A percentile compares a stretch with the other conserved stretches of the same genome.
These are phyloP conservation scores for Psilopogon haemacephalus DNA, from an alignment of 2,113 vertebrate species.

Conservation along the genomic window DNA sequence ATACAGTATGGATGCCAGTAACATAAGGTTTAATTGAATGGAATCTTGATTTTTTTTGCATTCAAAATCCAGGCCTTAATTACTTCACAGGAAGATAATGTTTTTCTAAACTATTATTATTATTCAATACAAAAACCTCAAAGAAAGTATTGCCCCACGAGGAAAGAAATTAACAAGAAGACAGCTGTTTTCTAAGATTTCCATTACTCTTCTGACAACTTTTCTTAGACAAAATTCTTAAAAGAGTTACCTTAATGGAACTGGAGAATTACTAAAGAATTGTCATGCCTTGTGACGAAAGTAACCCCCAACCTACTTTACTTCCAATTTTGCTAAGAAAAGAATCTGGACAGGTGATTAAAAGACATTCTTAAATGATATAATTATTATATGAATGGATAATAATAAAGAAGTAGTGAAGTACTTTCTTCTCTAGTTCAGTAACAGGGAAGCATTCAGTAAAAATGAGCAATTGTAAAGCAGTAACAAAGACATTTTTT, in stretches of 20 bases:
- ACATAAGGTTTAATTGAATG: background rate
- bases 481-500: background rate
- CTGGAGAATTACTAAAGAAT: background rate
- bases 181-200: background rate
- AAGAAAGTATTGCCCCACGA: background rate
- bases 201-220: background rate
- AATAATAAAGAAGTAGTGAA: background rate
- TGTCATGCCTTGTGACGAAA: background rate
- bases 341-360: background rate
- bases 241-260: background rate
- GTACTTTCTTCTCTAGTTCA: background rate
- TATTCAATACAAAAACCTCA: background rate
- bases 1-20: background rate
- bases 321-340: background rate
- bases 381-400: background rate
- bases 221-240: background rate
- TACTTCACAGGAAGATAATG: background rate
- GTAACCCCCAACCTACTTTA: background rate
- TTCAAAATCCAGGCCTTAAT: background rate
- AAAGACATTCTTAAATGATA: background rate
- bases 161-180: background rate
- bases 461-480: conserved; percentile 4
- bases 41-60: background rate
- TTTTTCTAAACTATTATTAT: background rate
- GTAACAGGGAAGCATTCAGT: background rate